A percentile compares a stretch with the other conserved stretches of the same genome.
Conservation (phyloP, 2,888 invertebrate genomes). For the Empis livida region DNA sequence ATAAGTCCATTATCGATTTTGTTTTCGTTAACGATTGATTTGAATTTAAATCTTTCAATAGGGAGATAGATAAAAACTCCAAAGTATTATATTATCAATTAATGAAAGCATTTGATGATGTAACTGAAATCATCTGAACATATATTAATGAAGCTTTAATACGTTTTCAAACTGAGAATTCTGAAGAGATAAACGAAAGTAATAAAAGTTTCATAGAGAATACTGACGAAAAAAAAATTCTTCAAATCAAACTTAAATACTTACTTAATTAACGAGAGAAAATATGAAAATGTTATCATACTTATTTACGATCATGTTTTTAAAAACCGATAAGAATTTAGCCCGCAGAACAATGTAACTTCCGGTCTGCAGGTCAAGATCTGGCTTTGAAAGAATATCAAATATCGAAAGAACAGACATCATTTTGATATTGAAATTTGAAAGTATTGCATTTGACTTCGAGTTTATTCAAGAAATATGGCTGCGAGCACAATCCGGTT, state of each 20-base stretch:
- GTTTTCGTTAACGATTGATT: constrained; percentile 13
- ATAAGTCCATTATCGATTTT: constrained; percentile 14
- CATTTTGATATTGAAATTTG: no score
- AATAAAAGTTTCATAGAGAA: constrained; percentile 42
- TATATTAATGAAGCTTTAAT: constrained; percentile 28
- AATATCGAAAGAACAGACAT: constrained; percentile 50
- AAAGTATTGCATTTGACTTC: no score
- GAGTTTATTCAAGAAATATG: no score
- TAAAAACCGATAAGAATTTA: constrained; percentile 55
- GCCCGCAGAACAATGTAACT: constrained; percentile 43
- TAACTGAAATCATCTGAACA: constrained; percentile 19
- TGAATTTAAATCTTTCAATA: constrained; percentile 27
- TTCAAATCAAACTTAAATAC: no score
- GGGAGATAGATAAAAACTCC: constrained; percentile 27
- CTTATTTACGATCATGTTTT: constrained; percentile 55
- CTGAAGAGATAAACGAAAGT: constrained; percentile 29
- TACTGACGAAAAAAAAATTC: constrained; percentile 35
- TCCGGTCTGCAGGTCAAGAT: constrained; percentile 41
- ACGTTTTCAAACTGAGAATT: constrained; percentile 19
- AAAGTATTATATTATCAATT: constrained; percentile 19
- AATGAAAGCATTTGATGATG: constrained; percentile 19
- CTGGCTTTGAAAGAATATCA: constrained; percentile 46
- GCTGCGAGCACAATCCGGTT: constrained; percentile 31
- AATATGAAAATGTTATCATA: constrained; percentile 43
- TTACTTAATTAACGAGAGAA: constrained; percentile 34